Base-by-base conservation (phyloP, 2,888 invertebrate genomes). In the Heliconius cydno region DNA sequence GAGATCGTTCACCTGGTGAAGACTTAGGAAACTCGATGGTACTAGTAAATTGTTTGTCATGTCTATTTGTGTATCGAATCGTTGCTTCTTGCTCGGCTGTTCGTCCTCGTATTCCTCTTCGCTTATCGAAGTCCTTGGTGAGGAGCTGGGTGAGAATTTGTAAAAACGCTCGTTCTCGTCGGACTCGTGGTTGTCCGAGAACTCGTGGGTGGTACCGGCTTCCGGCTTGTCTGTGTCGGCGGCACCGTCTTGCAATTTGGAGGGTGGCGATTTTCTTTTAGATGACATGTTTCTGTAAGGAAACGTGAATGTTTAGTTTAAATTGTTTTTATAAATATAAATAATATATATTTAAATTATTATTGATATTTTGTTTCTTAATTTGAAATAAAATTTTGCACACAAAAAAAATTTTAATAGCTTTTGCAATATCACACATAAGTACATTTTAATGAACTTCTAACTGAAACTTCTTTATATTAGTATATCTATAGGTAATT, bases 191-290 rank as follows among this genome's bases (percentile, higher is more conserved):
- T 90, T 90, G 80, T 94, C 93, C 68, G 90, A 88, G 89, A 92
- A 93, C 85, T 95, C 95, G 88, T 92, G 90, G 84, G 95, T 92
- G 85, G 96, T 95, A 86, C 96, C 96, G 86, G 95, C 95, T 87
- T 92, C 93, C 75, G 90, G 85, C 86, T 92, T 92, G 84, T 94
- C 95, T 88, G 92, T 92, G 87, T 95, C 89, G 88, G 94, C 87
- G 89, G 95, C 96, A 94, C 95, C 95, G 96, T 97, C 97, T 96
- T 98, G 98, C 95, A 98, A 96, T 96, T 98, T 98, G 88, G 98
- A 98, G 92, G 98, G 98, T 94, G 98, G 98, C 94, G 98, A 98
- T 96, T 98, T 98, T 95, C 98, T 97, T 97, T 98, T 98, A 96
- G 98, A 98, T 96, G 98, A 98, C 98, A 98, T 98, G 96, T 97